Base-by-base conservation (phyloP, 2,113 vertebrate species). In the Hydropotes inermis region DNA sequence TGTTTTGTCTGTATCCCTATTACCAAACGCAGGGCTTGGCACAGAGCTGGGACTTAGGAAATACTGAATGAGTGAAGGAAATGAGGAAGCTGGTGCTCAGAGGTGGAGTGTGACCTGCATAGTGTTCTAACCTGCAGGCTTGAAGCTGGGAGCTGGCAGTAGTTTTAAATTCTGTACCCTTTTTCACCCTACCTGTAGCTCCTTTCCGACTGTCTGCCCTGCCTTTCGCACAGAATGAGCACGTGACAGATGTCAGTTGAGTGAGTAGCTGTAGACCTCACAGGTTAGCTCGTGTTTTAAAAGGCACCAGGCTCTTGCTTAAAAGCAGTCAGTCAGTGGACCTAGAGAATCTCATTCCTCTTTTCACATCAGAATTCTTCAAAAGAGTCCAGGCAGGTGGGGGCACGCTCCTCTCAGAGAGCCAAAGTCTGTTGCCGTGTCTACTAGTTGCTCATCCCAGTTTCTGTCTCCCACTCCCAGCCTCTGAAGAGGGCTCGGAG, bases 401-500 rank as follows among this genome's bases (percentile, higher is more conserved):
- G n/a, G 25, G 12, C 7, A 6, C 4, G 12, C 6, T 7, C 3
- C 67, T 43, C 12, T 2, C 17, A 28, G 43, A 57, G 36, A 52
- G 39, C 76, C 3, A 1, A 17, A 58, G 30, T 52, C 94, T 47
- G 15, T 87, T 50, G 58, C 70, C 15, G 13, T n/a, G 43, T 85
- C 43, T 52, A 0, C 33, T 28, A 2, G 12, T 61, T 15, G n/a
- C 28, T 97, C 52, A 97, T 15, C 27, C 43, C 8, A 0, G 11
- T 70, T 91, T 81, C 57, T 90, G 27, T 93, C 27, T 5, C 70
- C 74, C 11, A 28, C 43, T 58, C 74, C 39, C 89, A 97, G 92
- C 93, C 87, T 95, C 97, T 99, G 99, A 99, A 14, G 98, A 99
- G 14, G 99, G 99, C 86, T 99, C 99, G 0, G 99, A 99, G 92